Conservation (phyloP, 2,888 invertebrate genomes). For the Lacanobia oleracea region DNA sequence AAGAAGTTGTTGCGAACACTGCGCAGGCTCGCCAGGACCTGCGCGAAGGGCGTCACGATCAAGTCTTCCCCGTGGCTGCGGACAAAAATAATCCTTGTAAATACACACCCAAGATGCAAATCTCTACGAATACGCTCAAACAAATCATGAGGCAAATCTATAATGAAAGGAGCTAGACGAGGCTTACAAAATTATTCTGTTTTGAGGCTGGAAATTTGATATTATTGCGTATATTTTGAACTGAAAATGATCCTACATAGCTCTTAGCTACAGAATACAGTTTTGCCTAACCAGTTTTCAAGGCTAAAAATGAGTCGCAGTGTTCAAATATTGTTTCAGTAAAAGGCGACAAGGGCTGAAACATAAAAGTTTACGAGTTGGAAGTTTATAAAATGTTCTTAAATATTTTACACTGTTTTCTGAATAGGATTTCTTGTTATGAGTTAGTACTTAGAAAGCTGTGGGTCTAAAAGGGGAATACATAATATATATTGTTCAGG, state of each 20-base stretch:
- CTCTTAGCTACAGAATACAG: conserved; percentile 4
- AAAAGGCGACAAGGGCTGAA: conserved; percentile 28
- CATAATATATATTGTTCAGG: conserved; percentile 29
- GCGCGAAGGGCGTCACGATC: conserved; percentile 99
- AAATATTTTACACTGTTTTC: conserved; percentile 52
- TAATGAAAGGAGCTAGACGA: conserved; percentile 50
- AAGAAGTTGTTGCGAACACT: conserved; percentile 99
- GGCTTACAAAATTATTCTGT: conserved; percentile 49
- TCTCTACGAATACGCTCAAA: conserved; percentile 26
- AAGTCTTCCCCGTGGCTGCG: conserved; percentile 99
- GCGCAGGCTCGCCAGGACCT: conserved; percentile 99
- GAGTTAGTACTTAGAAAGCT: conserved; percentile 15
- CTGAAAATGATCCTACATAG: conserved; percentile 21
- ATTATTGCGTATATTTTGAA: conserved; percentile 36
- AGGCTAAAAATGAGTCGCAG: conserved; percentile 26
- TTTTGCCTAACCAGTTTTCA: conserved; percentile 12
- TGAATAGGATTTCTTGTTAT: conserved; percentile 37
- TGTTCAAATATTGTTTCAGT: conserved; percentile 42
- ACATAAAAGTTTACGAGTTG: conserved; percentile 47
- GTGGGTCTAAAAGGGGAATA: conserved; percentile 32
- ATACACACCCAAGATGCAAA: conserved; percentile 43
- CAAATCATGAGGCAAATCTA: conserved; percentile 61
- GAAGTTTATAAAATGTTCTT: conserved; percentile 41
- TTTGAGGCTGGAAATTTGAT: conserved; percentile 47
- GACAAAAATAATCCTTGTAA: conserved; percentile 75